Percentiles rank a stretch among this genome's conserved stretches.
phyloP scores from a whole-genome alignment of 1,140 invertebrate genomes.

The Danaus plexippus region DNA sequence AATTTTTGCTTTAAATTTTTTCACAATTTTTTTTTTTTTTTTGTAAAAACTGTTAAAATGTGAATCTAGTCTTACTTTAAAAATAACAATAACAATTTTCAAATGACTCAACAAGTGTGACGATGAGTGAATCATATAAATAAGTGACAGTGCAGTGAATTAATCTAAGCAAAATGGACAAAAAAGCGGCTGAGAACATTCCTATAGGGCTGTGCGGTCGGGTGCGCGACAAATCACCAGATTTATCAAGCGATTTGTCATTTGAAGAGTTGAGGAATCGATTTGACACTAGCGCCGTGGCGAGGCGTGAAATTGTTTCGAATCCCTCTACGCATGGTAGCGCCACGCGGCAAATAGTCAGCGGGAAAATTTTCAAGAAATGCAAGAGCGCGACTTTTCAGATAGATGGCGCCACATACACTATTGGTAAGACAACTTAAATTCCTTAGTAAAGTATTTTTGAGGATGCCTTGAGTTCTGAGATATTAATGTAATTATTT shows the following conservation, averaged over 20 bases:
- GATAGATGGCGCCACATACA: conserved; percentile 83
- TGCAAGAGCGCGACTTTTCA: conserved; percentile 85
- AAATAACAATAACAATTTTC: conserved; percentile 11
- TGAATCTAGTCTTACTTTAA: too few relatives aligned
- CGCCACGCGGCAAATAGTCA: conserved; percentile 66
- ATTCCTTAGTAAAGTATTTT: conserved; percentile 2
- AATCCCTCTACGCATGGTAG: conserved; percentile 64
- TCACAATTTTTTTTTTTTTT: too few relatives aligned
- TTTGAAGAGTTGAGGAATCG: conserved; percentile 58
- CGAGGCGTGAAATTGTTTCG: conserved; percentile 49
- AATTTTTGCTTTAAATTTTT: too few relatives aligned
- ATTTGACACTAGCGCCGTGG: conserved; percentile 60
- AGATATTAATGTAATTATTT: too few relatives aligned
- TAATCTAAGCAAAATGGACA: conserved; percentile 46
- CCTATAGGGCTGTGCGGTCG: conserved; percentile 47
- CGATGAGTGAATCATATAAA: too few relatives aligned
- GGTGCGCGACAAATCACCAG: conserved; percentile 47
- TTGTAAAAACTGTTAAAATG: too few relatives aligned
- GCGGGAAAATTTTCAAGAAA: conserved; percentile 79
- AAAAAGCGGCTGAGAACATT: conserved; percentile 43
- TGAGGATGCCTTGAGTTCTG: neutral
- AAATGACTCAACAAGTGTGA: conserved; percentile 10
- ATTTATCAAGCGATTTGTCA: conserved; percentile 44
- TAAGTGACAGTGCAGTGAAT: conserved; percentile 28
- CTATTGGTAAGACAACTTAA: conserved; percentile 76